phyloP scores from a whole-genome alignment of 2,888 invertebrate genomes.

The Tachina lurida region DNA sequence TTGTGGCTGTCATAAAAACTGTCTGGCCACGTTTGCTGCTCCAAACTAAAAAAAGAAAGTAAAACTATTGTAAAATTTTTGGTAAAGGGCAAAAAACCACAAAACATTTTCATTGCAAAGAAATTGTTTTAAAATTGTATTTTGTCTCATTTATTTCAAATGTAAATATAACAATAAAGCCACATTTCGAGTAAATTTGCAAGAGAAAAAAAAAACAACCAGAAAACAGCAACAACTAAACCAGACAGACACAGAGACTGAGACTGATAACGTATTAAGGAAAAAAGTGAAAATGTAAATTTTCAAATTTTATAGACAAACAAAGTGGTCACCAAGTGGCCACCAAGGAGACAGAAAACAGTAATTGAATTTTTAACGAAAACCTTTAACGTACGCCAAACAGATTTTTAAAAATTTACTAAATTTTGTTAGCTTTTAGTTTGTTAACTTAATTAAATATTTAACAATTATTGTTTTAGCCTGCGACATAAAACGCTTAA shows the following conservation, averaged over 20 bases:
- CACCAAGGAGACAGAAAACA: slow-evolving; percentile 5
- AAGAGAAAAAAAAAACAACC: neutral
- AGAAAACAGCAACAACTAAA: slow-evolving; percentile 27
- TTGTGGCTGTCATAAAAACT: slow-evolving; percentile 80
- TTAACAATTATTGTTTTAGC: slow-evolving; percentile 39
- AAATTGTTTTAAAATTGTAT: slow-evolving; percentile 69
- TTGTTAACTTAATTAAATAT: slow-evolving; percentile 10
- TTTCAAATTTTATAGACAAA: slow-evolving; percentile 53
- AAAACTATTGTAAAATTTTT: slow-evolving; percentile 34
- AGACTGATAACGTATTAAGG: slow-evolving; percentile 31
- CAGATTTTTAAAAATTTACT: neutral
- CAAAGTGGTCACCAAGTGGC: slow-evolving; percentile 42
- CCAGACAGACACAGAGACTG: slow-evolving; percentile 18
- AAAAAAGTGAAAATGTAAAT: slow-evolving; percentile 32
- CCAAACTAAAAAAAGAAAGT: slow-evolving; percentile 30
- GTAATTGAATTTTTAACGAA: slow-evolving; percentile 43
- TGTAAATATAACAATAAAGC: slow-evolving; percentile 63
- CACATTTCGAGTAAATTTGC: slow-evolving; percentile 50
- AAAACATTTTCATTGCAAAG: slow-evolving; percentile 67
- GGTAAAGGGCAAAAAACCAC: slow-evolving; percentile 57
- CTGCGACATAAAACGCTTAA: slow-evolving; percentile 62
- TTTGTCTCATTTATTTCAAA: slow-evolving; percentile 62
- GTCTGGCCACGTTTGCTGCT: slow-evolving; percentile 78
- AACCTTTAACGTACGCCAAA: neutral
- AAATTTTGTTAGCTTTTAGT: neutral